Conservation (phyloP, 2,113 vertebrate genomes). For the Sinocyclocheilus anophthalmus region DNA sequence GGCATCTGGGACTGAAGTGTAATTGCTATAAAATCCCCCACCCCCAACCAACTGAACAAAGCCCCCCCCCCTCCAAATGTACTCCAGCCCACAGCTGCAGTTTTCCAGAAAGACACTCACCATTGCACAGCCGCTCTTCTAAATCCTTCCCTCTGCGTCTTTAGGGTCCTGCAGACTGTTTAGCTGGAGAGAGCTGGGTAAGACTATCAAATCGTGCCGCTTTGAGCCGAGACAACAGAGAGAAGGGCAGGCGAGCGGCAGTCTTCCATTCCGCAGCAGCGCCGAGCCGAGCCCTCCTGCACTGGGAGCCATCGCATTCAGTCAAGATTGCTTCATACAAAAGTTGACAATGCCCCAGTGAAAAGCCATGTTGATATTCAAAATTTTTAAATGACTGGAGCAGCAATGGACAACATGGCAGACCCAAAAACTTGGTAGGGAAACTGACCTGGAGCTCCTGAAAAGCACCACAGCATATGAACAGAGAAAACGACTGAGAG, state of each 20-base stretch:
- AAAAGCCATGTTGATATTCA: conserved; percentile 99
- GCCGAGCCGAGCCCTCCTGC: conserved; percentile 74
- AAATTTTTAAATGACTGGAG: conserved; percentile 99
- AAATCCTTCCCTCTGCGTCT: conserved; percentile 31
- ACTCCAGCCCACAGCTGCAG: conserved; percentile 50
- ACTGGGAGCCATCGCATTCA: conserved; percentile 91
- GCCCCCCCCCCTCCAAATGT: conserved; percentile 38
- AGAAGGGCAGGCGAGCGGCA: conserved; percentile 54
- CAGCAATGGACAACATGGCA: conserved; percentile 97
- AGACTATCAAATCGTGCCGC: conserved; percentile 26
- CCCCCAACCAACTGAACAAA: conserved; percentile 59
- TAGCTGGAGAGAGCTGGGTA: conserved; percentile 13
- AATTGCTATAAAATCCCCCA: conserved; percentile 52
- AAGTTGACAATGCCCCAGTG: conserved; percentile 96
- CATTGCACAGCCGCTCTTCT: conserved; percentile 58
- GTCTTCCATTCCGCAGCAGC: conserved; percentile 63
- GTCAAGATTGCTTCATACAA: conserved; percentile 99
- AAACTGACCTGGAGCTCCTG: conserved; percentile 87
- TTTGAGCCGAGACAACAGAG: conserved; percentile 44
- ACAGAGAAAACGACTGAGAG: conserved; percentile 44
- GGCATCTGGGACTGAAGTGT: not conserved
- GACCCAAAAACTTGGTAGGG: conserved; percentile 92
- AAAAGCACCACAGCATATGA: conserved; percentile 68
- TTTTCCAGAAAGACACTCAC: conserved; percentile 62
- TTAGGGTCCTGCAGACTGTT: conserved; percentile 13